These are phyloP conservation scores for Agrotis exclamationis DNA, from an alignment of 2,888 invertebrate species.

Conservation along the genomic window DNA sequence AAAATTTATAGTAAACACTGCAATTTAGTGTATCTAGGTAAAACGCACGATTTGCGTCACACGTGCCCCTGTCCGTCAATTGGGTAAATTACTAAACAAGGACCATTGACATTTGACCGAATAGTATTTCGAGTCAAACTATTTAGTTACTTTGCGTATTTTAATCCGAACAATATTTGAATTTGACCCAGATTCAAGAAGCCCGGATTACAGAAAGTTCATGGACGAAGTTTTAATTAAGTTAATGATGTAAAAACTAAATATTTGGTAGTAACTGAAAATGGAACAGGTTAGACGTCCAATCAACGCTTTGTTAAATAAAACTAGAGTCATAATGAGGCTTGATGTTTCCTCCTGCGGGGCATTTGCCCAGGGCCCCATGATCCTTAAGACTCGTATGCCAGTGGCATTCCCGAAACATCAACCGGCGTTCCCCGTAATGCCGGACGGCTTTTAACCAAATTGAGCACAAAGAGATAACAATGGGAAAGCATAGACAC, in stretches of 20 bases:
- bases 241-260: conserved; percentile 12
- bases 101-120: conserved; percentile 48
- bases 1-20: not conserved
- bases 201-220: conserved; percentile 26
- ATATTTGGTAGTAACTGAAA: not conserved
- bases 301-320: not conserved
- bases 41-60: conserved; percentile 24
- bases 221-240: conserved; percentile 17
- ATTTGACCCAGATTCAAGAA: conserved; percentile 27
- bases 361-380: no score
- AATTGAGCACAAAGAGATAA: no score
- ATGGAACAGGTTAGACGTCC: not conserved
- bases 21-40: not conserved
- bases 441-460: no score
- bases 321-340: no score
- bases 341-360: no score
- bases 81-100: conserved; percentile 42
- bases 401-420: no score
- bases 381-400: no score
- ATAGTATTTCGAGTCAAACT: conserved; percentile 5
- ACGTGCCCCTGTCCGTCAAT: conserved; percentile 9
- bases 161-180: conserved; percentile 29
- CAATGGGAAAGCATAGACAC: no score
- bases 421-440: no score
- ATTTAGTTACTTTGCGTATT: conserved; percentile 23